Evolutionary conservation across 2,888 invertebrate species (phyloP), one percentile per base, ranked within the genome.

Genomic region (Drosophila longiperda): DNA sequence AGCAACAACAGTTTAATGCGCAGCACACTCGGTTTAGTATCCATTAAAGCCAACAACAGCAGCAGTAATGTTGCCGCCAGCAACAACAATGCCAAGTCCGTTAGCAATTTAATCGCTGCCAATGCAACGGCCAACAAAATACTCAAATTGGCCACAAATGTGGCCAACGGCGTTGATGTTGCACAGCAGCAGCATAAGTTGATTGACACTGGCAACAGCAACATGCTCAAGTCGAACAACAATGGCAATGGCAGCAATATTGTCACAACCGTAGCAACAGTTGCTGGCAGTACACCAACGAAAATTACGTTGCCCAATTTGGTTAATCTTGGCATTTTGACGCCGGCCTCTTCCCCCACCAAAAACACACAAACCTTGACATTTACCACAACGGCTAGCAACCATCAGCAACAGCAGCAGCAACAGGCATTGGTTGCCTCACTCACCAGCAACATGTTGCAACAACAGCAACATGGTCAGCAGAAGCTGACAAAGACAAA

Each of bases 261-360:
- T 76, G 64, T 23, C 8, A 45, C 69, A 65, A 54, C 65, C 33
- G 66, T 72, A 20, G 66, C 66, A 54, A 67, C 70, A 69, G 60
- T 76, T 36, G 61, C 66, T 42, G 26, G 57, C 61, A 73, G 78
- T 59, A 86, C 91, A 60, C 78, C 92, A 62, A 91, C 91, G 63
- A 92, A 92, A 87, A 90, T 92, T 64, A 92, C 92, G 60, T 78
- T 93, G 80, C 93, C 93, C 71, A 92, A 92, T 89, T 90, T 93
- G 80, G 93, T 93, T 69, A 93, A 93, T 92, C 82, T 93, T 81
- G 94, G 94, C 50, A 92, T 94, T 58, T 90, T 95, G 50, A 94
- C 95, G 26, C 94, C 95, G 12, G 93, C 92, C 68, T 93, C 94
- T 48, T 94, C 94, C 65, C 93, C 94, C 84, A 93, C 93, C 83